Evolutionary conservation across 2,888 invertebrate species (phyloP).

Genomic region (Eilema sororculum): DNA sequence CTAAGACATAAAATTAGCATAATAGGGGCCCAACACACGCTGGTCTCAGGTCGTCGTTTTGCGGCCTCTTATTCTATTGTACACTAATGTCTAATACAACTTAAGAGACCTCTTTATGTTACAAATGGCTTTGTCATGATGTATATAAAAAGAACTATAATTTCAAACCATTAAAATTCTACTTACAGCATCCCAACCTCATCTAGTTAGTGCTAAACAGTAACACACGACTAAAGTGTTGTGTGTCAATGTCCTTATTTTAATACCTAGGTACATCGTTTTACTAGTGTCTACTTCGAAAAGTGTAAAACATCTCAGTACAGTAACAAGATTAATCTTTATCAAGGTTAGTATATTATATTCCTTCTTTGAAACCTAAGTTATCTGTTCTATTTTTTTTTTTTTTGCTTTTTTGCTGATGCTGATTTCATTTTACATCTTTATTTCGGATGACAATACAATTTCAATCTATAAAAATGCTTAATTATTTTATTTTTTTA

Average conservation of each 20-base stretch:
- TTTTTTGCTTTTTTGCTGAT: not conserved
- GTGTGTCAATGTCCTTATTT: not conserved
- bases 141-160: not conserved
- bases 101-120: not conserved
- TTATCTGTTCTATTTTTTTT: not conserved
- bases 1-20: too few relatives aligned
- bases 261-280: not conserved
- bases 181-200: not conserved
- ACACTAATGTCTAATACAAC: not conserved
- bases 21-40: not conserved
- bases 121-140: not conserved
- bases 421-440: too few relatives aligned
- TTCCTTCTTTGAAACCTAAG: not conserved
- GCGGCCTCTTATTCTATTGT: not conserved
- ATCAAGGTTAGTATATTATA: not conserved
- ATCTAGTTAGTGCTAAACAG: not conserved
- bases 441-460: too few relatives aligned
- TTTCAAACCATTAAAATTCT: not conserved
- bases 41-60: not conserved
- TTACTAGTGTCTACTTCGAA: not conserved
- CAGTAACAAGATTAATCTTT: slow-evolving; percentile 2
- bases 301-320: not conserved
- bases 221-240: not conserved
- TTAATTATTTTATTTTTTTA: too few relatives aligned
- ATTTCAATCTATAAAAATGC: too few relatives aligned